Evolutionary conservation across 2,797 vertebrate species (phyloP).

Genomic region (Pipistrellus pygmaeus): DNA sequence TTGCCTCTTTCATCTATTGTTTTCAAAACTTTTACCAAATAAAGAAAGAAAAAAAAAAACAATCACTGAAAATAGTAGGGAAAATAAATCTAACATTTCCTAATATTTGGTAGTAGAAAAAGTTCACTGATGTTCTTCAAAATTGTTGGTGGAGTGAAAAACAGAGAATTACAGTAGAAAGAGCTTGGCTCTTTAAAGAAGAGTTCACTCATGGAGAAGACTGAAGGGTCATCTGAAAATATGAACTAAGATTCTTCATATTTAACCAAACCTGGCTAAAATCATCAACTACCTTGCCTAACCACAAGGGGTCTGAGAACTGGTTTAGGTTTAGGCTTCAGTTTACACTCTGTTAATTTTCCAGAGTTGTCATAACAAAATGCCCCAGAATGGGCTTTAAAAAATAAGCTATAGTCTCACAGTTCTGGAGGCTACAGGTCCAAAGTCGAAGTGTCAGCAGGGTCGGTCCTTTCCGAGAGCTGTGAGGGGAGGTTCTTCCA

Average conservation of each 20-base stretch:
- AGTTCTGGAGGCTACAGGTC: neutral
- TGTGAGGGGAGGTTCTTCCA: neutral
- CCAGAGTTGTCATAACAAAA: neutral
- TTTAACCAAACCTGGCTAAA: conserved; percentile 7
- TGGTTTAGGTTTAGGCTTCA: neutral
- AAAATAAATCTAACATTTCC: neutral
- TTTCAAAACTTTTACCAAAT: neutral
- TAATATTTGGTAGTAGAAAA: neutral
- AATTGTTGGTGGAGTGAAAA: neutral
- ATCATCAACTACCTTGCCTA: neutral
- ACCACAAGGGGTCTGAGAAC: neutral
- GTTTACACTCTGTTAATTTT: neutral
- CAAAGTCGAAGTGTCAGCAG: neutral
- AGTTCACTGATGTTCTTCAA: neutral
- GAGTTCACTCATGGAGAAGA: neutral
- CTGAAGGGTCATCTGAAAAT: neutral
- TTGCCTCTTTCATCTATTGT: neutral
- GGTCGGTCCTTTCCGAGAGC: neutral
- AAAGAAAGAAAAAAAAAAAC: neutral
- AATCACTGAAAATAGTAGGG: neutral
- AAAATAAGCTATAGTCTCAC: neutral
- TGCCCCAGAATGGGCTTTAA: neutral
- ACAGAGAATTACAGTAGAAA: neutral
- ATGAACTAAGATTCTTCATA: neutral
- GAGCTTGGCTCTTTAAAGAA: neutral